Evolutionary conservation across 2,113 vertebrate genomes (phyloP).

Genomic region (Sialia sialis): DNA sequence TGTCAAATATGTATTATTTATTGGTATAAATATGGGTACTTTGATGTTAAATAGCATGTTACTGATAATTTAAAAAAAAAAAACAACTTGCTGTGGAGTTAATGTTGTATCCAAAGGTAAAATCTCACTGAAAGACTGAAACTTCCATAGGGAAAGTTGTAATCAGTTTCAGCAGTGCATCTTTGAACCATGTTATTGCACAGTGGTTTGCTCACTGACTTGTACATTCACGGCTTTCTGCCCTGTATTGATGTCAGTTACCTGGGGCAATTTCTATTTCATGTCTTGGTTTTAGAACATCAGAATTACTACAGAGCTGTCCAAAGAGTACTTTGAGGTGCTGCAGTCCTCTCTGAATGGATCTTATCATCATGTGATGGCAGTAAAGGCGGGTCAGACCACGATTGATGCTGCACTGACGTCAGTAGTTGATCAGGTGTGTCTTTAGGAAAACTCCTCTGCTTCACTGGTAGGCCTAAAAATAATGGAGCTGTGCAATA

Average conservation of each 20-base stretch:
- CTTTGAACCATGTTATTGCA: neutral
- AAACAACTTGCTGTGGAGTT: neutral
- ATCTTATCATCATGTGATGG: conserved; percentile 82
- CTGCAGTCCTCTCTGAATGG: conserved; percentile 87
- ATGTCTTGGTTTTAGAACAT: conserved; percentile 78
- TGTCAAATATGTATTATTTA: neutral
- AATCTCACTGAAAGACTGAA: neutral
- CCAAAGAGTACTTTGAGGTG: conserved; percentile 82
- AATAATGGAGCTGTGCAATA: neutral
- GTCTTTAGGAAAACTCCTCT: neutral
- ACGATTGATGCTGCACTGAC: conserved; percentile 80
- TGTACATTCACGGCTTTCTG: neutral
- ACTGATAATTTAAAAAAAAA: neutral
- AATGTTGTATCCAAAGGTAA: neutral
- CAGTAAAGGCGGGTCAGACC: conserved; percentile 79
- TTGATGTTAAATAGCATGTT: neutral
- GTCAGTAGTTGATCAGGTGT: conserved; percentile 85
- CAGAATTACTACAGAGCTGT: conserved; percentile 77
- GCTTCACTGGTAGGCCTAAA: neutral
- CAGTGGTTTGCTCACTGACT: neutral
- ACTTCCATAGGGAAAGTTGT: neutral
- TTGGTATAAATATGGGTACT: neutral
- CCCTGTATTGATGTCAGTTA: neutral
- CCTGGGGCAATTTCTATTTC: neutral
- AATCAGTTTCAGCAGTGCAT: neutral